Base-by-base conservation (phyloP, 1,140 invertebrate genomes). In the Akabosia matsudoensis region DNA sequence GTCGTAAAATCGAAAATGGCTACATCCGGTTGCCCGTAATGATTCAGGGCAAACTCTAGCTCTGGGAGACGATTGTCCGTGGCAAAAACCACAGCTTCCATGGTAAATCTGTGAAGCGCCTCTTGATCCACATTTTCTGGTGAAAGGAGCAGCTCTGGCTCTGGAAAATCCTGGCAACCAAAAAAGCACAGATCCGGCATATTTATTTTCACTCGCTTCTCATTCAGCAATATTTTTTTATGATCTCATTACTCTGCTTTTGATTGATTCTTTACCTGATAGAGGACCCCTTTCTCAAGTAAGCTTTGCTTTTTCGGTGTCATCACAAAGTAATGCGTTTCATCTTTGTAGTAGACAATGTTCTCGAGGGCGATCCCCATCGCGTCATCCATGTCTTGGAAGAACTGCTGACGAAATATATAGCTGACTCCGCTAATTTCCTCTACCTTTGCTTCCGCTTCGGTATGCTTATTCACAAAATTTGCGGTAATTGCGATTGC, bases 1-100 rank as follows among this genome's bases (percentile, higher is more conserved):
- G 87, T 86, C 0, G 89, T 90, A 82, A 90, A 90, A 82, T 90
- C 89, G 84, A 90, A 90, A 84, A 90, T 87, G 52, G 88, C 87
- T 1, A 89, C 85, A 83, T 90, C 89, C 22, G 87, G 85, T 78
- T 88, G 84, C 16, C 87, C 86, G 75, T 86, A 86, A 76, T 87
- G 86, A 82, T 90, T 89, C 33, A 87, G 82, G n/a, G 88, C 88
- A 83, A 88, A 90, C 54, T 88, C 85, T 4, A 87, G 80, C 33
- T 83, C 80, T 16, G 86, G 86, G 28, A 89, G 83, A 77, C 85
- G 82, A 75, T 86, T 83, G 76, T 87, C 84, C 7, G 89, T 90
- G 16, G 87, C 87, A 82, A 87, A 88, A 78, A 88, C 83, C 34
- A 88, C 89, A 14, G 88, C 88, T 80, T 89, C 88, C 77, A 83